A percentile compares a stretch with the other conserved stretches of the same genome.
Conservation (phyloP, 2,113 vertebrate species). For the Notiomystis cincta region DNA sequence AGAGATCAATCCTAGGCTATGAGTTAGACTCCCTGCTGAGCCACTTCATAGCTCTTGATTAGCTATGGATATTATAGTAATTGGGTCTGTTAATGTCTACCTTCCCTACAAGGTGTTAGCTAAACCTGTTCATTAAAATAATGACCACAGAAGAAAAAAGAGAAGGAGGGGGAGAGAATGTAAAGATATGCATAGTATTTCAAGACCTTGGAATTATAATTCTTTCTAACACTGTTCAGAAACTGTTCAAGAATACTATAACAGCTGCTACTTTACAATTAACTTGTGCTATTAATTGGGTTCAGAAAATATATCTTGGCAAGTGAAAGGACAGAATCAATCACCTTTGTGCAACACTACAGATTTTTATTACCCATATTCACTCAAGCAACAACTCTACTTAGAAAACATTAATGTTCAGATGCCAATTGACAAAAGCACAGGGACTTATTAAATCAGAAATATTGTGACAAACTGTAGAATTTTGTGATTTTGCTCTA, state of each 20-base stretch:
- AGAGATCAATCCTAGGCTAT: background rate
- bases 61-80: background rate
- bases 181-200: background rate
- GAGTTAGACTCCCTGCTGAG: background rate
- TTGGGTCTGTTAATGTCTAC: background rate
- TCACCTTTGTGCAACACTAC: background rate
- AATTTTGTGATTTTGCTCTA: background rate
- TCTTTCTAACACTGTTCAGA: background rate
- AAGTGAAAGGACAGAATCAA: slow-evolving; percentile 6
- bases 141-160: background rate
- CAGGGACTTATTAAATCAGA: slow-evolving; percentile 49
- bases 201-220: background rate
- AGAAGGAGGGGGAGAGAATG: background rate
- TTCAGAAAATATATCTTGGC: background rate
- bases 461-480: slow-evolving; percentile 39
- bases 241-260: background rate
- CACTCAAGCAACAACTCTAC: background rate
- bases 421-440: slow-evolving; percentile 39
- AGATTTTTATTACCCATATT: slow-evolving; percentile 7
- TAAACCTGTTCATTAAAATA: background rate
- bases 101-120: background rate
- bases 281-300: background rate
- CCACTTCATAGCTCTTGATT: slow-evolving; percentile 14
- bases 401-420: slow-evolving; percentile 36
- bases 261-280: background rate